A percentile compares a stretch with the other conserved stretches of the same genome.
These are phyloP conservation scores for Cercopithecus hamlyni DNA, from an alignment of 2,797 vertebrate species.

Conservation along the genomic window DNA sequence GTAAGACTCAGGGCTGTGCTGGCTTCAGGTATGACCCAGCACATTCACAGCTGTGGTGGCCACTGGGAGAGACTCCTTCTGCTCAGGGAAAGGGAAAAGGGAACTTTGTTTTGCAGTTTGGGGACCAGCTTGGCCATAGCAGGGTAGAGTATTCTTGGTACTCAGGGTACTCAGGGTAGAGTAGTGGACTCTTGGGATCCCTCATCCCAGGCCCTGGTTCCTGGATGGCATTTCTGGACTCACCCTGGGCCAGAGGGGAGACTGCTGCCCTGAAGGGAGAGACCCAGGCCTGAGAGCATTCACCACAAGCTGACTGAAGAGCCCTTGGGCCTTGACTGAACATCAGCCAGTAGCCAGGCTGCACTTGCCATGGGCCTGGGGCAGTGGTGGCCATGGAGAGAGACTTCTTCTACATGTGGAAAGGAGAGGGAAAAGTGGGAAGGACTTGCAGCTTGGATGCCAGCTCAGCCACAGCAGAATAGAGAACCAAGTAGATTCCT, in stretches of 20 bases:
- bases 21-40: not conserved
- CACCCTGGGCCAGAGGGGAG: not conserved
- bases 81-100: not conserved
- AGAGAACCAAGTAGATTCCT: not conserved
- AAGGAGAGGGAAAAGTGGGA: not conserved
- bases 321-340: not conserved
- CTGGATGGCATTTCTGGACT: not conserved
- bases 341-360: not conserved
- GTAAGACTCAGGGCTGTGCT: not conserved
- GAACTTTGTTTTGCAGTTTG: not conserved
- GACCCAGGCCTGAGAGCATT: not conserved
- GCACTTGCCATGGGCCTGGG: not conserved
- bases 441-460: not conserved
- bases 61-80: not conserved
- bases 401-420: not conserved
- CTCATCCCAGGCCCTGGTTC: not conserved
- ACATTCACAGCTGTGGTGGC: not conserved
- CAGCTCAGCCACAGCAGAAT: not conserved
- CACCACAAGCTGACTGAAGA: not conserved
- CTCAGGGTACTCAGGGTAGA: not conserved
- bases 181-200: not conserved
- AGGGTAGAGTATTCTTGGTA: not conserved
- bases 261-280: not conserved
- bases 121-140: not conserved
- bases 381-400: not conserved